These are phyloP conservation scores for Beaufortia kweichowensis DNA, from an alignment of 2,113 vertebrate genomes.

Conservation along the genomic window DNA sequence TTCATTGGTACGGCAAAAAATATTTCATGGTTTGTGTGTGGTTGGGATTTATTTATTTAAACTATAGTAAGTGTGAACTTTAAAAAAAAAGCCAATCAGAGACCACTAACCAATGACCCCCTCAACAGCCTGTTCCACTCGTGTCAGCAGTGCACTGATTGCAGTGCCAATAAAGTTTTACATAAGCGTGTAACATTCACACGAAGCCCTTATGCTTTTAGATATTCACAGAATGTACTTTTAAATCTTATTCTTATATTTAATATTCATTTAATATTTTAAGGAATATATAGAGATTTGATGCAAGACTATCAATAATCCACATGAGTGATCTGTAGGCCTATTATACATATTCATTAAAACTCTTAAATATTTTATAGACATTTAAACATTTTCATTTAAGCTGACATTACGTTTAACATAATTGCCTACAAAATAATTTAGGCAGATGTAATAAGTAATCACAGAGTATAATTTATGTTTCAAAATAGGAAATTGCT, in stretches of 20 bases:
- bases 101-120: neutral
- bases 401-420: too few relatives aligned
- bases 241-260: neutral
- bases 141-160: conserved; percentile 8
- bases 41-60: neutral
- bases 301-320: too few relatives aligned
- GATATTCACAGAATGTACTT: conserved; percentile 8
- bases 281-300: too few relatives aligned
- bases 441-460: too few relatives aligned
- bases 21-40: neutral
- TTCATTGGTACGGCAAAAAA: neutral
- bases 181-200: neutral
- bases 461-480: too few relatives aligned
- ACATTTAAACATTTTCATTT: too few relatives aligned
- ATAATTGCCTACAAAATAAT: too few relatives aligned
- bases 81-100: conserved; percentile 2
- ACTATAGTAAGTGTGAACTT: neutral
- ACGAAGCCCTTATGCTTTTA: conserved; percentile 8
- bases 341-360: too few relatives aligned
- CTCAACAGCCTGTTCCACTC: neutral
- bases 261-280: too few relatives aligned
- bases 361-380: too few relatives aligned
- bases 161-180: neutral
- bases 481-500: too few relatives aligned
- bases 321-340: too few relatives aligned